These are phyloP conservation scores for Aurelia aurita complex sp. Pacific DNA, from an alignment of 30 jellyfish, hydroid and myxozoan species.

Conservation along the genomic window DNA sequence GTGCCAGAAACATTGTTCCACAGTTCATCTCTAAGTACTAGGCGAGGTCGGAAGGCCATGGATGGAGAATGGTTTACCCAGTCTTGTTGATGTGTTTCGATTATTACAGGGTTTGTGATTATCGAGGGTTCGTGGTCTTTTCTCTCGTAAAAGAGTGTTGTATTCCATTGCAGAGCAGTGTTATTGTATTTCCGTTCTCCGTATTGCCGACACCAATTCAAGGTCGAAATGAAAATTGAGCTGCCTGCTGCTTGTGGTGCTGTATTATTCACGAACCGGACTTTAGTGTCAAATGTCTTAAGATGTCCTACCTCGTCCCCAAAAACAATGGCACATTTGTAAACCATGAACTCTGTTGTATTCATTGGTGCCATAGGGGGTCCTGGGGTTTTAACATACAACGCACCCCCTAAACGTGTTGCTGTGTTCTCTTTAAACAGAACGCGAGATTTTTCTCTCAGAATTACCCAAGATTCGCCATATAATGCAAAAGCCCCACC, in stretches of 20 bases:
- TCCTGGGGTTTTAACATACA: conserved; percentile 62
- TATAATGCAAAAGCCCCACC: conserved; percentile 86
- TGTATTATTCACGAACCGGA: conserved; percentile 48
- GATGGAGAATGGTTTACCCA: conserved; percentile 57
- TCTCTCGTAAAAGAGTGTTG: not conserved
- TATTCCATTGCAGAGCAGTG: conserved; percentile 55
- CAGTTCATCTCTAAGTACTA: conserved; percentile 56
- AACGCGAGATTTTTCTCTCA: conserved; percentile 30
- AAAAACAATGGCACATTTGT: conserved; percentile 51
- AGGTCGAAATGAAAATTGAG: conserved; percentile 65
- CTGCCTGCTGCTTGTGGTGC: conserved; percentile 72
- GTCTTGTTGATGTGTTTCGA: conserved; percentile 28
- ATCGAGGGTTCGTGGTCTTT: conserved; percentile 41
- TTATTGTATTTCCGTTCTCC: conserved; percentile 64
- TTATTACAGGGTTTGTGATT: conserved; percentile 60
- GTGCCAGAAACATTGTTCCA: conserved; percentile 52
- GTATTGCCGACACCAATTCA: conserved; percentile 67
- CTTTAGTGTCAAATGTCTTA: conserved; percentile 31
- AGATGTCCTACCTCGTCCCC: conserved; percentile 39
- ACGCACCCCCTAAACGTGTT: conserved; percentile 78
- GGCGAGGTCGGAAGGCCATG: conserved; percentile 47
- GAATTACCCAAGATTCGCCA: conserved; percentile 61
- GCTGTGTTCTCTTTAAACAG: conserved; percentile 51
- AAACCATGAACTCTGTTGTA: conserved; percentile 68
- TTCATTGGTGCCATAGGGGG: conserved; percentile 78